Conservation (phyloP, 2,797 vertebrate species). For the Siniperca obscura region DNA sequence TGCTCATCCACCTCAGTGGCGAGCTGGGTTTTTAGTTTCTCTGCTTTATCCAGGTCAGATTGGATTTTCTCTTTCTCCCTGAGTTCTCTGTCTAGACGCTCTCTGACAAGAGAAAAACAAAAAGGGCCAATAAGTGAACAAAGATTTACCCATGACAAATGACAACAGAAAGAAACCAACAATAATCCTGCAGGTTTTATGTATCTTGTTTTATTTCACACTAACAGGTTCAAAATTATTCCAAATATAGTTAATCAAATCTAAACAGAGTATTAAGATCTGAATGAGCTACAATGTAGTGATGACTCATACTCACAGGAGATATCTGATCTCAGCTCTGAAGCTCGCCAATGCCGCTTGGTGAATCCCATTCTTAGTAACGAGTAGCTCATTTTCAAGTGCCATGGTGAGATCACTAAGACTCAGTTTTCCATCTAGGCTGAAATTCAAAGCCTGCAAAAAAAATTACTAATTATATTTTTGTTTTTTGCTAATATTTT, state of each 20-base stretch:
- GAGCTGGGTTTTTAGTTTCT: conserved; percentile 92
- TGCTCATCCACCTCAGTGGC: conserved; percentile 95
- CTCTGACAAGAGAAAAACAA: conserved; percentile 78
- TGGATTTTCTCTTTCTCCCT: conserved; percentile 94
- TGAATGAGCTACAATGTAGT: neutral
- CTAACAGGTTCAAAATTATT: neutral
- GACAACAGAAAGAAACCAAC: neutral
- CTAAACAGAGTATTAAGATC: neutral
- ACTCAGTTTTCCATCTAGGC: conserved; percentile 91
- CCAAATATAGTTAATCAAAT: neutral
- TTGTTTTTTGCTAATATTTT: neutral
- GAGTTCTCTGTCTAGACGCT: conserved; percentile 88
- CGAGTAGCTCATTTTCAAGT: conserved; percentile 93
- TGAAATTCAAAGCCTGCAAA: conserved; percentile 93
- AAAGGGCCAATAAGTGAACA: neutral
- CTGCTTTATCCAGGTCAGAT: conserved; percentile 92
- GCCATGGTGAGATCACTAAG: conserved; percentile 91
- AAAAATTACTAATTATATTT: neutral
- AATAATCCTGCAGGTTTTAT: neutral
- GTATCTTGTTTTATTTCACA: neutral
- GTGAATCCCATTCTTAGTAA: conserved; percentile 92
- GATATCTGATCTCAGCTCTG: conserved; percentile 92
- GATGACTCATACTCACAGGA: conserved; percentile 88
- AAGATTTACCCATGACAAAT: neutral
- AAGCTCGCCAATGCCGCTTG: conserved; percentile 94